A percentile compares a stretch with the other conserved stretches of the same genome.
Conservation (phyloP, 2,113 vertebrate species). For the Tympanuchus pallidicinctus region DNA sequence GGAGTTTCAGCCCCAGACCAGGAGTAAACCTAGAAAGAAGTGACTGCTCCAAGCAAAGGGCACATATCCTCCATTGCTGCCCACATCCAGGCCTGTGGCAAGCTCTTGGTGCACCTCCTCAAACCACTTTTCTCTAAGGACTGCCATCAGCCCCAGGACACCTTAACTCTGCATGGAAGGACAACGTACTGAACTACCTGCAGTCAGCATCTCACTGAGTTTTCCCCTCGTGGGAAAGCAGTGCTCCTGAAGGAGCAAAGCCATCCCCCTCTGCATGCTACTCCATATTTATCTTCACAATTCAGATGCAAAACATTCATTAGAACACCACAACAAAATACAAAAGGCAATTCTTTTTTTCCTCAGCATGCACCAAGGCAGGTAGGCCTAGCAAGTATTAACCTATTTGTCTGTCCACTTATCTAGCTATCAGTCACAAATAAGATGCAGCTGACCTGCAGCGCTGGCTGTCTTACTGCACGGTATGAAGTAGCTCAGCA, state of each 20-base stretch:
- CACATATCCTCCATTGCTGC: neutral
- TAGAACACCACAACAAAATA: neutral
- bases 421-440: neutral
- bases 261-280: neutral
- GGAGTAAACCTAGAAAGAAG: neutral
- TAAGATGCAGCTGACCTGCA: neutral
- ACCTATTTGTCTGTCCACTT: neutral
- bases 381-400: neutral
- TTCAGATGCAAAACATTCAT: accelerated
- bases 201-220: accelerated
- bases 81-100: neutral
- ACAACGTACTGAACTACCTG: accelerated
- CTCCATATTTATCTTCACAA: neutral
- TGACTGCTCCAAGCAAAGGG: neutral
- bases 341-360: neutral
- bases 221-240: accelerated
- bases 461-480: accelerated
- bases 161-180: accelerated
- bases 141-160: neutral
- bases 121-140: accelerated
- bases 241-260: accelerated
- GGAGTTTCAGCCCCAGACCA: neutral
- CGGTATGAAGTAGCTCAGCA: accelerated
- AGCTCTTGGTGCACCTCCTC: accelerated
- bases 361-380: accelerated